Evolutionary conservation across 2,888 invertebrate genomes (phyloP), one percentile per base, ranked within the genome.

Genomic region (Parnassius glacialis): DNA sequence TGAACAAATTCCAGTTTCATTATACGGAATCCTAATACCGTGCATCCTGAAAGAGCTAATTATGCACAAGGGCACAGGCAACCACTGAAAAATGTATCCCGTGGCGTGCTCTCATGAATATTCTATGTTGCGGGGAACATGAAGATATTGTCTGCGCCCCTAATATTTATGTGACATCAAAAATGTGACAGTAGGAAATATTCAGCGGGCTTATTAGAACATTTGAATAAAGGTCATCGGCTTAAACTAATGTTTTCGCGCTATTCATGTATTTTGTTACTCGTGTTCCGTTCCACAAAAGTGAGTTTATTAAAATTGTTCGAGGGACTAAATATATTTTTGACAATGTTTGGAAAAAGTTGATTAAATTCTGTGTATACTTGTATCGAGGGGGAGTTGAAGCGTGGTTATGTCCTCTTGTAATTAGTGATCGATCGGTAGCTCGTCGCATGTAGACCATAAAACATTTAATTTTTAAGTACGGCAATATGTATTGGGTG

Each of bases 101-200:
- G n/a, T 48, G 54, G 48, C 52, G 54, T 16, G 20, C 43, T 48
- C 58, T 62, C 52, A 63, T 63, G 59, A 63, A 63, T 59, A 63
- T 63, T 63, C 62, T 55, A 55, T 55, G 45, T 59, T 50, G 59
- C 45, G 55, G 62, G 44, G 50, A 41, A 50, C 55, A 47, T 54
- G 55, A 56, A 61, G 61, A 55, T 59, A 62, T 61, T 61, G 62
- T 62, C 57, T 52, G 48, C 12, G 52, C 51, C 11, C 48, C 20
- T 56, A 61, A 54, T 62, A 61, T 62, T 62, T 57, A 62, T 62
- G 62, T 47, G 57, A 62, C 62, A 57, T 62, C 53, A 62, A 62
- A 62, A 62, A 62, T 62, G 57, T 57, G 62, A 50, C 57, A 56
- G 47, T 61, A 52, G 47, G 16, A 57, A 42, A 52, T 44, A 57